Evolutionary conservation across 2,113 vertebrate species (phyloP).

Genomic region (Aegithalos caudatus): DNA sequence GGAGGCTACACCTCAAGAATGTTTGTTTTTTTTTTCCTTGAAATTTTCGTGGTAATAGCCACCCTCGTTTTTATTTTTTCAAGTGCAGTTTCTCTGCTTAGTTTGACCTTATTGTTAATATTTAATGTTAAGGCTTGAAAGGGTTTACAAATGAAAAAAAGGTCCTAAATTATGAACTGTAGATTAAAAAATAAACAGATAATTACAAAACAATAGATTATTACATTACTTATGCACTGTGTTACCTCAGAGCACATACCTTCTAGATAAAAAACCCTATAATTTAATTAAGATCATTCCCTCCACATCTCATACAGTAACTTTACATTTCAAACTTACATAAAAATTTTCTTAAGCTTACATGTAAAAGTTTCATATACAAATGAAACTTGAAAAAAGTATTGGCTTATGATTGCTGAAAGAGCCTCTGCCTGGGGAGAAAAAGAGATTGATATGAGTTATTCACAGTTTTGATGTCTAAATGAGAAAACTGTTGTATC

Average conservation of each 20-base stretch:
- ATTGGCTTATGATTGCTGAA: background rate
- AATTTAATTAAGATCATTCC: background rate
- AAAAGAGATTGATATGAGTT: background rate
- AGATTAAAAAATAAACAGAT: background rate
- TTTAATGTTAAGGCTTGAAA: constrained; percentile 53
- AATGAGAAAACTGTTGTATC: background rate
- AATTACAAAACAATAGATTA: background rate
- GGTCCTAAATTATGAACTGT: rapidly evolving
- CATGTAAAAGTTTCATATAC: no score
- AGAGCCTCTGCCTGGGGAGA: background rate
- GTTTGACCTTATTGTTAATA: constrained; percentile 41
- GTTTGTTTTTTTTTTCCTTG: background rate
- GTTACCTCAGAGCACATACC: background rate
- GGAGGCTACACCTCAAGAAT: background rate
- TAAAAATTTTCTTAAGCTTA: background rate
- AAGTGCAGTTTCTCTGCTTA: background rate
- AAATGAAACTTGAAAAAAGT: background rate
- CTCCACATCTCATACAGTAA: background rate
- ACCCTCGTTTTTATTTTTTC: background rate
- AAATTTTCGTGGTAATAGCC: background rate
- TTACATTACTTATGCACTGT: background rate
- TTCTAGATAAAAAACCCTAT: background rate
- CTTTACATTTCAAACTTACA: background rate
- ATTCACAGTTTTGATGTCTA: background rate
- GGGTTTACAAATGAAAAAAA: background rate